A percentile compares a stretch with the other conserved stretches of the same genome.
Evolutionary conservation across 1,140 invertebrate genomes (phyloP).

Genomic region (Battus philenor): DNA sequence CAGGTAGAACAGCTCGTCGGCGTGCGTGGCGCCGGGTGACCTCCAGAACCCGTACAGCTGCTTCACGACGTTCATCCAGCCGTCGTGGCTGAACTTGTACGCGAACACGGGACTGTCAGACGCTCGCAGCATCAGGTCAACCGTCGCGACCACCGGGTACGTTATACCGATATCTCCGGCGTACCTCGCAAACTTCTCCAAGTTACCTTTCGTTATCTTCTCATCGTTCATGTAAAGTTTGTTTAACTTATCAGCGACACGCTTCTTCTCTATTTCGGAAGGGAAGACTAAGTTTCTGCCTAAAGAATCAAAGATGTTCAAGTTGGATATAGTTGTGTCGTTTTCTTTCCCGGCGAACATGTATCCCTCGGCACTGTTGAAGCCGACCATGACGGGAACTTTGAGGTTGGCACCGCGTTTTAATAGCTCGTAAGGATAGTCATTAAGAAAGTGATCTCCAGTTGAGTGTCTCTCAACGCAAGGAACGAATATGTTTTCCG

Average conservation of each 20-base stretch:
- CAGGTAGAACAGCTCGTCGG: slow-evolving; percentile 60
- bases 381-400: slow-evolving; percentile 50
- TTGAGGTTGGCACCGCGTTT: slow-evolving; percentile 33
- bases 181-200: slow-evolving; percentile 39
- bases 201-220: slow-evolving; percentile 28
- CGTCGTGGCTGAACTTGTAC: slow-evolving; percentile 42
- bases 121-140: slow-evolving; percentile 35
- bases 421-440: slow-evolving; percentile 45
- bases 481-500: slow-evolving; percentile 58
- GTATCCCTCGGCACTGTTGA: slow-evolving; percentile 54
- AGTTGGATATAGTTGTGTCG: slow-evolving; percentile 38
- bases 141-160: slow-evolving; percentile 40
- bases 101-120: slow-evolving; percentile 35
- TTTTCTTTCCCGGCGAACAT: slow-evolving; percentile 61
- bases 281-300: slow-evolving; percentile 46
- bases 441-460: slow-evolving; percentile 38
- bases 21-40: slow-evolving; percentile 48
- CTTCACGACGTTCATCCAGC: slow-evolving; percentile 49
- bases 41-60: slow-evolving; percentile 26
- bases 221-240: slow-evolving; percentile 37
- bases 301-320: slow-evolving; percentile 39
- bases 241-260: slow-evolving; percentile 27
- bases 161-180: slow-evolving; percentile 47
- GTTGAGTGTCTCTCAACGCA: slow-evolving; percentile 41
- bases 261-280: slow-evolving; percentile 30